Base-by-base conservation (phyloP, 2,113 vertebrate species). In the Nesoenas mayeri region DNA sequence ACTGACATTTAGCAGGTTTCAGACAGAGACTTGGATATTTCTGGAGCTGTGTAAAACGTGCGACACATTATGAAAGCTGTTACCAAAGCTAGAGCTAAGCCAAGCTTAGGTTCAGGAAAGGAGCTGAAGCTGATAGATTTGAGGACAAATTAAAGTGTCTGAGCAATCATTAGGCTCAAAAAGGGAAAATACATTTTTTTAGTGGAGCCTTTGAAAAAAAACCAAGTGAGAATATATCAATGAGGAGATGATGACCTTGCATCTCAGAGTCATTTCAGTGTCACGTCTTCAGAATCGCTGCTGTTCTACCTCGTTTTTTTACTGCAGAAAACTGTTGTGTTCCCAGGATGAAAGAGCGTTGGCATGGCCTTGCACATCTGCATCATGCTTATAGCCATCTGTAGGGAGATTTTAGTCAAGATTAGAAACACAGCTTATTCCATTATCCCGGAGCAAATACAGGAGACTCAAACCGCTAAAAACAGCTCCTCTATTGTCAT, bases 341-440 rank as follows among this genome's bases (percentile, higher is more conserved):
- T 58, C 14, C 25, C 65, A 38, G 75, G 44, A 29, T 75, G 71
- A 48, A 16, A 91, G 74, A 31, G 11, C 82, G 16, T 17, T 34
- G 69, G 61, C 65, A 17, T 6, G 6, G 25, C 48, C 89, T 89
- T 88, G 50, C 78, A 60, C 65, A 42, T 72, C 85, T 89, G 85
- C 81, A 29, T 47, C 29, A 9, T 48, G 70, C 92, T 61, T 32
- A 1, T 11, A 77, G 92, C 91, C 90, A 93, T 87, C 95, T 94
- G 94, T 13, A 51, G 75, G 11, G 92, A 83, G 88, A 88, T 95
- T 96, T 85, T 17, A 88, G 70, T 54, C 92, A 88, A 91, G 88
- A 92, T 96, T 79, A 95, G 67, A 90, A 77, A 70, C 34, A 19
- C 51, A 91, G 85, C 54, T 95, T 56, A 90, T 94, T 92, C 85